Conservation (phyloP, 1,140 invertebrate species). For the Probaryconus sp. region DNA sequence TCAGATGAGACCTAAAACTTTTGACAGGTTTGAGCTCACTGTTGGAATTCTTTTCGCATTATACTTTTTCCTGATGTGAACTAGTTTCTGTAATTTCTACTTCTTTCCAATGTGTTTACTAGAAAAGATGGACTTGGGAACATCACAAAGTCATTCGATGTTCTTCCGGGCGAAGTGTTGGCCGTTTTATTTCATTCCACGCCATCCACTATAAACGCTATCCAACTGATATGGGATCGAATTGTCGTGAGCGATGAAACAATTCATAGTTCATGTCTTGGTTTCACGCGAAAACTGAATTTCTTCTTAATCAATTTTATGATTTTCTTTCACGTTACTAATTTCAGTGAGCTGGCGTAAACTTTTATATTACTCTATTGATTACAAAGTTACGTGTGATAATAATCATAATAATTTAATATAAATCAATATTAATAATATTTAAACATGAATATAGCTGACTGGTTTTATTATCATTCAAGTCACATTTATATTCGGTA, state of each 20-base stretch:
- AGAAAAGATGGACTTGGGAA: slow-evolving; percentile 45
- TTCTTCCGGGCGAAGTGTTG: slow-evolving; percentile 43
- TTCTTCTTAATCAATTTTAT: slow-evolving; percentile 16
- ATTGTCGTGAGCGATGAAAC: slow-evolving; percentile 42
- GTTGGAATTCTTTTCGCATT: slow-evolving; percentile 4
- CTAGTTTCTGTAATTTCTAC: slow-evolving; percentile 28
- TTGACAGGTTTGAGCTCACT: slow-evolving; percentile 7
- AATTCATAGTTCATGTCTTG: slow-evolving; percentile 35
- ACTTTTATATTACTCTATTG: background rate
- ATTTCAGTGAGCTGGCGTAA: too few relatives aligned
- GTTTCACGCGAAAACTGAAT: slow-evolving; percentile 1
- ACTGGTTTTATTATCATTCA: slow-evolving; percentile 24
- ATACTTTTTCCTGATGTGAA: slow-evolving; percentile 12
- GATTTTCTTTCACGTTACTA: background rate
- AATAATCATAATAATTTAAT: too few relatives aligned
- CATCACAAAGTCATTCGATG: slow-evolving; percentile 51
- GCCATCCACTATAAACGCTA: slow-evolving; percentile 45
- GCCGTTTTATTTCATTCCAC: slow-evolving; percentile 59
- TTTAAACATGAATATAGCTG: too few relatives aligned
- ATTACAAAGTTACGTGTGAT: background rate
- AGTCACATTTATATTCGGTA: slow-evolving; percentile 5
- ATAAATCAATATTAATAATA: too few relatives aligned
- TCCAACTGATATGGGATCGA: slow-evolving; percentile 38
- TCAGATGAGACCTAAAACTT: slow-evolving; percentile 1
- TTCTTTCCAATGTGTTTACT: slow-evolving; percentile 43